Base-by-base conservation (phyloP, 2,797 vertebrate species). In the Tolypeutes matacus region DNA sequence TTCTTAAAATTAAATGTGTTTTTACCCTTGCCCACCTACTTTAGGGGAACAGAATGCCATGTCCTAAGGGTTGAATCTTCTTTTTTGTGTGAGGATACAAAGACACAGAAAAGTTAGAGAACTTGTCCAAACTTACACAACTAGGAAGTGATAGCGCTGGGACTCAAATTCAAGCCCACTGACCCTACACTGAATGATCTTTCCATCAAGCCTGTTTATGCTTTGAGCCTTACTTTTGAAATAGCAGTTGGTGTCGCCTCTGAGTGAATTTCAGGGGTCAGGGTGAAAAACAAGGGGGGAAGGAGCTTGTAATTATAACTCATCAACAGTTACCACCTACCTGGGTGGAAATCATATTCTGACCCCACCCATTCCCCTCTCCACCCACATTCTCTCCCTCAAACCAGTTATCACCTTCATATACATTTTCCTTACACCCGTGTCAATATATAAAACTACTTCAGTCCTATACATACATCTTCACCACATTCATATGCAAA, bases 221-320 rank as follows among this genome's bases (percentile, higher is more conserved):
- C 42, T 70, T 27, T 67, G 73, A 93, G 65, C 12, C 36, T 85
- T 90, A 75, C 49, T 89, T 73, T 56, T 90, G 39, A 82, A 15
- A 51, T 5, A 31, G 4, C 23, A 69, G 25, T 15, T 56, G 18
- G 2, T 34, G 7, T 64, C 11, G 36, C 14, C 18, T 6, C 25
- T 17, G 2, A n/a, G 14, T n/a, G 53, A 91, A 64, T 82, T 76
- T 70, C 53, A 56, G 62, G 76, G 31, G 7, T 82, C 42, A 91
- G 64, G 27, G 27, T 53, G 20, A 9, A 51, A 51, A 70, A 69
- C 5, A 51, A 62, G 36, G 51, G 2, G 29, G 29, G 56, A 88
- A 76, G 12, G 8, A 70, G 31, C 17, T 21, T 42, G 36, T 53
- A 76, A 69, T 42, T 18, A 5, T 53, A 53, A 42, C 42, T 70